Conservation (phyloP, 2,797 vertebrate genomes). For the Ataeniobius toweri region DNA sequence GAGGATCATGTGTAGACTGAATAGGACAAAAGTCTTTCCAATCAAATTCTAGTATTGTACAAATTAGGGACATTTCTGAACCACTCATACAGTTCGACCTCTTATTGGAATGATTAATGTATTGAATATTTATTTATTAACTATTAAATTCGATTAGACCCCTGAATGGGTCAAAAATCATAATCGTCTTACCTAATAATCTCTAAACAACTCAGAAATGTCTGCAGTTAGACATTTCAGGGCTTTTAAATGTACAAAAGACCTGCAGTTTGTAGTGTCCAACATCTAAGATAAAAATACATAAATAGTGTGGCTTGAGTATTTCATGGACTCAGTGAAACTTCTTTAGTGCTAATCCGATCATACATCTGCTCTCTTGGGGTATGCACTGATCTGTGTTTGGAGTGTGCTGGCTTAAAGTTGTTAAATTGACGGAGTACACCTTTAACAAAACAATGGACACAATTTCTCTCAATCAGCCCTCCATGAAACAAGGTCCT, state of each 20-base stretch:
- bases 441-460: constrained; percentile 16
- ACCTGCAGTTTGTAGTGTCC: background rate
- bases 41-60: background rate
- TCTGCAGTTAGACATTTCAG: too few relatives aligned
- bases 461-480: background rate
- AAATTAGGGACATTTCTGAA: constrained; percentile 6
- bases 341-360: constrained; percentile 3
- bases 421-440: constrained; percentile 1
- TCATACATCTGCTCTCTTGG: constrained; percentile 5
- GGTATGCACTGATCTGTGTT: background rate
- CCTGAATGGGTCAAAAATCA: background rate
- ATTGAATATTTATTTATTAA: background rate
- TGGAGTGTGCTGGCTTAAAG: background rate
- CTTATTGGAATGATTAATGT: background rate
- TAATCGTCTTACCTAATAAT: background rate
- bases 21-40: background rate
- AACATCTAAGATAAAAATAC: constrained; percentile 10
- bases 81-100: background rate
- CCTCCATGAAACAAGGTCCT: background rate
- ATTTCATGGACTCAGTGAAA: constrained; percentile 3
- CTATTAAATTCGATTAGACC: background rate
- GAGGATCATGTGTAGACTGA: background rate
- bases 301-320: background rate
- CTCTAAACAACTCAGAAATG: too few relatives aligned
- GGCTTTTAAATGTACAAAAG: background rate